Base-by-base conservation (phyloP, 92 coral and sea anemone genomes). In the Meandrina meandrites region DNA sequence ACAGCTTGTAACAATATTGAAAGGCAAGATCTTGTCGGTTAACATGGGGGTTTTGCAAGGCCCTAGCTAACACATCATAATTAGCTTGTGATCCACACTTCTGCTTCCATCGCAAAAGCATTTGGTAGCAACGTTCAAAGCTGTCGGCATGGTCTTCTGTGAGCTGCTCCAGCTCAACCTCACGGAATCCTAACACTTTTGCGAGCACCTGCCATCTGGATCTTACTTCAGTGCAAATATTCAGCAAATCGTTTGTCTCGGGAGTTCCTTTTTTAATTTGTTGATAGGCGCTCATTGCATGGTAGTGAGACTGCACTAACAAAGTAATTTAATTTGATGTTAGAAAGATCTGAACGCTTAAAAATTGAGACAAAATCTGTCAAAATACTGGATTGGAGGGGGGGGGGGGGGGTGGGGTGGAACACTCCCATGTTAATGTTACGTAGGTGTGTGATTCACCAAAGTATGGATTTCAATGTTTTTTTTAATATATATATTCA, bases 111-210 rank as follows among this genome's bases (percentile, higher is more conserved):
- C 54, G 37, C 37, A 83, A 42, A 34, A 83, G 87, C 87, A 83
- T 73, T 73, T 83, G 87, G 54, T 83, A 83, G 36, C 87, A 83
- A 36, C 21, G 80, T 40, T 83, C 87, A 83, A 83, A 83, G 66
- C 47, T 12, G 36, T 73, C 87, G 34, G 70, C 19, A 24, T 83
- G 21, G 35, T 83, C 87, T 54, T 66, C 37, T 30, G 40, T 35
- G 11, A 83, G 79, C 32, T 83, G 79, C 54, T 72, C 79, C 32
- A 71, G 70, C 70, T 83, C 87, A 35, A 45, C 16, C 0, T 83
- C 79, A 32, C 21, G 57, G 27, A 83, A 83, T 54, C 87, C 87
- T 22, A 83, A 37, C 32, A 83, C 87, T 83, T 31, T 37, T 50
- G 87, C 87, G 27, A 83, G 16, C 8, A 34, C 19, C 79, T 32